A percentile compares a stretch with the other conserved stretches of the same genome.
phyloP scores from a whole-genome alignment of 1,140 invertebrate species.

The Mizuhopecten yessoensis region DNA sequence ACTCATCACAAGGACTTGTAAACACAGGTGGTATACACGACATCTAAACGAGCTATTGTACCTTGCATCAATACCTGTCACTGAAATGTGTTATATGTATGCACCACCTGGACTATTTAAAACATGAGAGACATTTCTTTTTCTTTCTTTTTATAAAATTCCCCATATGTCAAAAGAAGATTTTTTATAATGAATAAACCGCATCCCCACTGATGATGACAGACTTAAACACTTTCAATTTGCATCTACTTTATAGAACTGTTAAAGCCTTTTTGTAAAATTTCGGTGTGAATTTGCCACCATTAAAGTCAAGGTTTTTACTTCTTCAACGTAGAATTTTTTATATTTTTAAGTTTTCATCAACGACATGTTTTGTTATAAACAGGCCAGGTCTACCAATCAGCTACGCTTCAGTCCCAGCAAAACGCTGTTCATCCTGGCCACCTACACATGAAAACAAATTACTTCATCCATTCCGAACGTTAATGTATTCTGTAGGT shows the following conservation, averaged over 20 bases:
- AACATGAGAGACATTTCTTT: not conserved
- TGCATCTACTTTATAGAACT: not conserved
- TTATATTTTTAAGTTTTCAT: not conserved
- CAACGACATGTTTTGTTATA: not conserved
- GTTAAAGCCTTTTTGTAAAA: not conserved
- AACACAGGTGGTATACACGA: too few species aligned
- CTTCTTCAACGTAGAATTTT: not conserved
- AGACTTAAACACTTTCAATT: not conserved
- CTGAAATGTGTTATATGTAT: not conserved
- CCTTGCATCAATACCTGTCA: not conserved
- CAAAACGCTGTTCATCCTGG: not conserved
- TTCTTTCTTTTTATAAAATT: not conserved
- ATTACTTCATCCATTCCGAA: not conserved
- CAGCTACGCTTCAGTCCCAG: not conserved
- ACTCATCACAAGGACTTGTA: too few species aligned
- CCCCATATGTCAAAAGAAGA: not conserved
- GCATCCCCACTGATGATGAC: too few species aligned
- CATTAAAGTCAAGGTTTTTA: not conserved
- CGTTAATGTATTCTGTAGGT: not conserved
- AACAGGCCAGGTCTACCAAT: not conserved
- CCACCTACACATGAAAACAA: constrained; percentile 15
- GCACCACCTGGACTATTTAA: constrained; percentile 11
- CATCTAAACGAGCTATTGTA: too few species aligned
- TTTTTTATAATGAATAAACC: not conserved
- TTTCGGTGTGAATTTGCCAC: not conserved